Evolutionary conservation across 2,888 invertebrate species (phyloP), one percentile per base, ranked within the genome.

Genomic region (Oscheius onirici): DNA sequence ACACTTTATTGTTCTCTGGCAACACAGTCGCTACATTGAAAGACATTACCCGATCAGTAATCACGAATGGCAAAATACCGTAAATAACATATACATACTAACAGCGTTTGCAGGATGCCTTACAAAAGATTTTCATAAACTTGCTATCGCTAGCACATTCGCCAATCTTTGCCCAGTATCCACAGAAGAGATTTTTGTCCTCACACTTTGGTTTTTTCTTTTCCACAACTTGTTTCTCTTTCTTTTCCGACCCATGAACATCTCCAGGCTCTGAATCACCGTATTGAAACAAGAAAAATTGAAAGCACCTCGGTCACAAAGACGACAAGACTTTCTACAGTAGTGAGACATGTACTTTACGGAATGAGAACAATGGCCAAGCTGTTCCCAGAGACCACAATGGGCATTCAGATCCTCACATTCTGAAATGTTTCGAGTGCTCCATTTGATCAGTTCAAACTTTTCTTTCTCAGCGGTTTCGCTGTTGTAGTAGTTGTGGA

Each of bases 291-390:
- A 6, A 6, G 5, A 10, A 43, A 15, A 58, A 8, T 17, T 20
- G 40, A 15, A 52, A 40, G 15, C 22, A 58, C 60, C 72, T 71
- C 72, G 71, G 26, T 73, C 73, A 69, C 77, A 81, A 57, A 77
- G 66, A 26, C 67, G 70, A 57, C 78, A 76, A 6, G 77, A 69
- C 61, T 83, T 83, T 40, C 86, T 68, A 69, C 87, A 87, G 76
- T 88, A 88, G 71, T 87, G 86, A 15, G 78, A 69, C 87, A 87
- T 87, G 72, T 87, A 87, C 65, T 87, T 88, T 57, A 77, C 72
- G 26, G 86, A 87, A 76, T 87, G 87, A 61, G 85, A 78, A 67
- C 87, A 87, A 67, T 87, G 88, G 1, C 87, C 88, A n/a, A 87
- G 73, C 60, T 85, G 80, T 52, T 87, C 84, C 87, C 87, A 87